Conservation (phyloP, 2,113 vertebrate genomes). For the Esox niger region DNA sequence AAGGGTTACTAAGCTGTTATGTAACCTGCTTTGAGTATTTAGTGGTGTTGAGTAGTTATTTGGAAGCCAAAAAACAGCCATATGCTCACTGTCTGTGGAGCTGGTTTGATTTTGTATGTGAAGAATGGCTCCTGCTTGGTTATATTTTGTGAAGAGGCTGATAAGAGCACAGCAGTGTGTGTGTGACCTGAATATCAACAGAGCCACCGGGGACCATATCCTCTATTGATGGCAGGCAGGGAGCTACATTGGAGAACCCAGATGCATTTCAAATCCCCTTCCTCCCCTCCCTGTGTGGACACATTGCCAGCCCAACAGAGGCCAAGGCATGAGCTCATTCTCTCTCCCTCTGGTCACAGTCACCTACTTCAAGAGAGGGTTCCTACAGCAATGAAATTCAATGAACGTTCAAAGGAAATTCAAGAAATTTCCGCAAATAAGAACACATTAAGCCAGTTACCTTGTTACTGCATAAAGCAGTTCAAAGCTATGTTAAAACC, state of each 20-base stretch:
- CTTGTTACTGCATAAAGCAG: not conserved
- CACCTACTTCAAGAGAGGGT: not conserved
- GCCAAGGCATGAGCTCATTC: not conserved
- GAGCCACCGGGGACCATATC: conserved; percentile 16
- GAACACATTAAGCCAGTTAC: not conserved
- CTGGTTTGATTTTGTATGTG: conserved; percentile 22
- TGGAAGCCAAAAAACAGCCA: not conserved
- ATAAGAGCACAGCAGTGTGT: conserved; percentile 24
- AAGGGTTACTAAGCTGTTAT: not conserved
- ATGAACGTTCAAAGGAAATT: not conserved
- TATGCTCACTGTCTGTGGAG: not conserved
- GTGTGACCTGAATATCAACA: conserved; percentile 64
- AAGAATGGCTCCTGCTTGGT: conserved; percentile 6
- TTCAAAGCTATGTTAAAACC: not conserved
- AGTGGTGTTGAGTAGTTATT: not conserved
- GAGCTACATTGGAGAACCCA: conserved; percentile 5
- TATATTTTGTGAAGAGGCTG: conserved; percentile 14
- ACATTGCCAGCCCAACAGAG: not conserved
- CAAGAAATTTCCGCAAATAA: too few relatives aligned
- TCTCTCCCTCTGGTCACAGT: not conserved
- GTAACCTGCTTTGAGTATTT: not conserved
- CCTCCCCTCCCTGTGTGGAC: not conserved
- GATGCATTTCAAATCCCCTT: conserved; percentile 26
- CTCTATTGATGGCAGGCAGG: conserved; percentile 39
- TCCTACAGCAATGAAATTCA: not conserved